phyloP scores from a whole-genome alignment of 1,140 invertebrate species.

The Nymphalis io region DNA sequence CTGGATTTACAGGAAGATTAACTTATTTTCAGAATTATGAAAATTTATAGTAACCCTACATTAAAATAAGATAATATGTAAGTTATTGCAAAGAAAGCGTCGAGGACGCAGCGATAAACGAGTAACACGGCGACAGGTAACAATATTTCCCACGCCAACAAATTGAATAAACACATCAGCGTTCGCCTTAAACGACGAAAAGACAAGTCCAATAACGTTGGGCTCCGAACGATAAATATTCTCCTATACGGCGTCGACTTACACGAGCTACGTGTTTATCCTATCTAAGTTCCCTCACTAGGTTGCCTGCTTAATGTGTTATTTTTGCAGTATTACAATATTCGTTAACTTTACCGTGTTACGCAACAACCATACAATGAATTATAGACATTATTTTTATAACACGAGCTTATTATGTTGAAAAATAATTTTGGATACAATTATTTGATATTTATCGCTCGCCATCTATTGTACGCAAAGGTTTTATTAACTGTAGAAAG shows the following conservation, averaged over 20 bases:
- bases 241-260: constrained; percentile 42
- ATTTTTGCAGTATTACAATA: constrained; percentile 4
- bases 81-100: constrained; percentile 44
- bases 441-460: too few relatives aligned
- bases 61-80: constrained; percentile 12
- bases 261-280: constrained; percentile 31
- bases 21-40: too few relatives aligned
- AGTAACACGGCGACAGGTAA: constrained; percentile 62
- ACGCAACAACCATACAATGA: too few relatives aligned
- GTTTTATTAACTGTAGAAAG: too few relatives aligned
- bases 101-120: constrained; percentile 54
- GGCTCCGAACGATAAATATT: constrained; percentile 64
- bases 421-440: too few relatives aligned
- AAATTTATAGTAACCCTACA: not conserved
- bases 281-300: constrained; percentile 27
- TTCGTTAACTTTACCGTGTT: not conserved
- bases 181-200: constrained; percentile 71
- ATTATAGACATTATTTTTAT: too few relatives aligned
- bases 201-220: constrained; percentile 73
- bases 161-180: constrained; percentile 78
- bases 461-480: too few relatives aligned
- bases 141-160: constrained; percentile 71
- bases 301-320: constrained; percentile 19
- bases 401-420: too few relatives aligned
- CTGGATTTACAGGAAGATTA: too few relatives aligned